phyloP scores from a whole-genome alignment of 2,113 vertebrate species.

The Brachypteracias leptosomus region DNA sequence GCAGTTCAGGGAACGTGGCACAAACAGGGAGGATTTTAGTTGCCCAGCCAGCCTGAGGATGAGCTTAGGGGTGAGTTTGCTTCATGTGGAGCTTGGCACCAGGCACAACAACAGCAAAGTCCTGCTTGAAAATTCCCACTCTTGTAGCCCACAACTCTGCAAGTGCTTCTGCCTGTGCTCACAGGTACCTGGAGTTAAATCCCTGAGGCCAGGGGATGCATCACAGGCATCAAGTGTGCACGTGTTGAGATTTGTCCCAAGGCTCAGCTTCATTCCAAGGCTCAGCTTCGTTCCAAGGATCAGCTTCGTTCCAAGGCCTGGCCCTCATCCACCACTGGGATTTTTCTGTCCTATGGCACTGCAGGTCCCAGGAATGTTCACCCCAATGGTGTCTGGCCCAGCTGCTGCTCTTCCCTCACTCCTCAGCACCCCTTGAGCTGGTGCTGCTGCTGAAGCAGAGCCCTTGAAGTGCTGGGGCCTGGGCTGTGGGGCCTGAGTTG shows the following conservation, averaged over 20 bases:
- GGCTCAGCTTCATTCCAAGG: background rate
- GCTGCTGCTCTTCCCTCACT: background rate
- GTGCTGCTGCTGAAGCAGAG: background rate
- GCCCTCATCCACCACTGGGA: background rate
- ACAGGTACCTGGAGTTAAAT: background rate
- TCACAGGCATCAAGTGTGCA: background rate
- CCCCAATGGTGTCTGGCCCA: background rate
- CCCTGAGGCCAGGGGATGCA: background rate
- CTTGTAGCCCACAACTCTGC: background rate
- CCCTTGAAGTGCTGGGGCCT: no score
- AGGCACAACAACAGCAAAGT: background rate
- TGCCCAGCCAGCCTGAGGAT: background rate
- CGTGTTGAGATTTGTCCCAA: background rate
- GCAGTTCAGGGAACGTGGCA: background rate
- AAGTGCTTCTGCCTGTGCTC: background rate
- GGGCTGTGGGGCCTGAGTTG: no score
- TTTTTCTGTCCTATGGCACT: background rate
- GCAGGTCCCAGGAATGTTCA: background rate
- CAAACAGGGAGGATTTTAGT: background rate
- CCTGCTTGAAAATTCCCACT: background rate
- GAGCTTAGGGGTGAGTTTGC: background rate
- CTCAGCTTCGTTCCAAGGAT: background rate
- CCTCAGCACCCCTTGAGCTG: background rate
- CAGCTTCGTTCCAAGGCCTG: background rate
- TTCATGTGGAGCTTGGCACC: background rate